Evolutionary conservation across 2,797 vertebrate species (phyloP), one percentile per base, ranked within the genome.

Genomic region (Ambastaia sidthimunki): DNA sequence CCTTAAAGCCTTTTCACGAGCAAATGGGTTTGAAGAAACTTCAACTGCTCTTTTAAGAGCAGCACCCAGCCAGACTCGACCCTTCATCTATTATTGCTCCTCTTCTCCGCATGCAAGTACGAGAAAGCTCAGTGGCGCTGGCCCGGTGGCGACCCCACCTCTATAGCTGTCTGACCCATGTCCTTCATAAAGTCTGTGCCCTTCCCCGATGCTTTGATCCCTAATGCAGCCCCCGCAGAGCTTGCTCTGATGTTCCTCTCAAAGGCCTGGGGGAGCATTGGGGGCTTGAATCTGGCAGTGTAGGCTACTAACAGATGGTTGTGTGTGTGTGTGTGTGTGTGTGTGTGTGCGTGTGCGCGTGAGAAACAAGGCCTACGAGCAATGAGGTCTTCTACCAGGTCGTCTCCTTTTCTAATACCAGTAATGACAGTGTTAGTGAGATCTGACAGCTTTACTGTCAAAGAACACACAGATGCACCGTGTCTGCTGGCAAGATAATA

Each of bases 181-280:
- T 81, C 87, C 87, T 81, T 90, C 88, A 91, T 89, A 87, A 93
- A 91, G 87, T 78, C 80, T 76, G 84, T 87, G 86, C 85, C 84
- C 83, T 81, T 89, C 86, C 87, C 85, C 44, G 60, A 76, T 83
- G 86, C 86, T 88, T 88, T 88, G 85, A 87, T 88, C 82, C 74
- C 47, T 74, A 68, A 73, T 72, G 62, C 73, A 59, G 69, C 62
- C 85, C 82, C 89, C 83, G 80, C 82, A 83, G 82, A 85, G 74
- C 65, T 80, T 15, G 25, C 90, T 91, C 91, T 91, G 90, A 91
- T 92, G 90, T 90, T 81, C 83, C 85, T 90, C 83, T 93, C 88
- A 91, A 91, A 91, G 89, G 88, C 80, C 68, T 37, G 19, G 88
- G 80, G 83, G 76, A 87, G 85, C 89, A 89, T 89, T 77, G 11